Percentiles rank a stretch among this genome's conserved stretches.
phyloP scores from a whole-genome alignment of 2,797 vertebrate species.

The Pseudochirops cupreus region DNA sequence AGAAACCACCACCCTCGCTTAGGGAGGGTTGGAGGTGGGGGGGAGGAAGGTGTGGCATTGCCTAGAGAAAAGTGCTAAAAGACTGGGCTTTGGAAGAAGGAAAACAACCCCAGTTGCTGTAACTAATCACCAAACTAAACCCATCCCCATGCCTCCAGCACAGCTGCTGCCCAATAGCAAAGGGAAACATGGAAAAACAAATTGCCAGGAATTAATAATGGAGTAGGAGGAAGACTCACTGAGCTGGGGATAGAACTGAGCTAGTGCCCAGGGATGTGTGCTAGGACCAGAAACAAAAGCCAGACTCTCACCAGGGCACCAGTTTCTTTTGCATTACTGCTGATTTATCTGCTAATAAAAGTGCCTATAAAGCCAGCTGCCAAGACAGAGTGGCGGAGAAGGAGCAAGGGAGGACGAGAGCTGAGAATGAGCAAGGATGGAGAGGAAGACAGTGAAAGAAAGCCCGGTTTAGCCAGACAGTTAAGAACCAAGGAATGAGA shows the following conservation, averaged over 20 bases:
- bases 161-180: constrained; percentile 3
- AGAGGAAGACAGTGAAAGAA: neutral
- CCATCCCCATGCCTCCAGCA: neutral
- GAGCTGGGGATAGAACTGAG: neutral
- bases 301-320: rapidly evolving
- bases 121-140: constrained; percentile 8
- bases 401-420: neutral
- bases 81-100: neutral
- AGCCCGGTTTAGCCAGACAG: neutral
- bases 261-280: neutral
- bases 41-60: neutral
- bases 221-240: neutral
- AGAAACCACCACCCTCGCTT: neutral
- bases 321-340: rapidly evolving
- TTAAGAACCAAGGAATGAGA: rapidly evolving
- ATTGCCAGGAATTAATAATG: neutral
- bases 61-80: neutral
- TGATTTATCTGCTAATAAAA: neutral
- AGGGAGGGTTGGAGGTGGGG: neutral
- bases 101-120: neutral
- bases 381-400: neutral
- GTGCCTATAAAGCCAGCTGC: neutral
- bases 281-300: neutral
- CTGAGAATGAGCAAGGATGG: neutral
- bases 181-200: constrained; percentile 5